Base-by-base conservation (phyloP, 2,888 invertebrate species). In the Lacanobia oleracea region DNA sequence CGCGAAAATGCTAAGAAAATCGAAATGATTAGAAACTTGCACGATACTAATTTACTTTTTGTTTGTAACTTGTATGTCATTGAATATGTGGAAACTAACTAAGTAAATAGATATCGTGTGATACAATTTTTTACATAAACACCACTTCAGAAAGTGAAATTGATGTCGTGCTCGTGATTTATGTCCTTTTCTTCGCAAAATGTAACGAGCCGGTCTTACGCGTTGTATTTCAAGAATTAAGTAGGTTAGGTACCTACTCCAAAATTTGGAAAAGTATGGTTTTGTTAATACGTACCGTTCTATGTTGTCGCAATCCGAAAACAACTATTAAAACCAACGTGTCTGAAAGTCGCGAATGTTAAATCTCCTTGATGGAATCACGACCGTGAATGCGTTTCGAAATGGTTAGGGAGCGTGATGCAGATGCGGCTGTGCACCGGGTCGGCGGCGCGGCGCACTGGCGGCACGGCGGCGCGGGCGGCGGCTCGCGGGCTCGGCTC, bases 331-430 rank as follows among this genome's bases (percentile, higher is more conserved):
- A 77, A 83, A 84, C 74, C 79, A 85, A 84, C 78, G 79, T 86
- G 84, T 84, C 69, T 72, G 84, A 77, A 82, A 84, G 84, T 84
- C 85, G 83, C 81, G 83, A 83, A 82, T 79, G 70, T 65, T 68
- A 72, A 78, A 85, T 84, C 81, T 86, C 85, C 86, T 88, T 86
- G 86, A 83, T 81, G 82, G 83, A 90, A 89, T 79, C 88, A 89
- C 89, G 86, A 90, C 89, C 91, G 89, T 89, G 89, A 91, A 88
- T 89, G 70, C 67, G 83, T 92, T 91, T 88, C 91, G 86, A 91
- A 90, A 90, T 77, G 82, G 65, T 77, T 71, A 81, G 64, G 60
- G 75, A 79, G 83, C 83, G 84, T 72, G 86, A 77, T 87, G 88
- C 85, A 83, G 83, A 73, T 72, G 77, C 72, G 75, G 81, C 79